Evolutionary conservation across 2,113 vertebrate species (phyloP), one percentile per base, ranked within the genome.

Genomic region (Sclerurus mexicanus): DNA sequence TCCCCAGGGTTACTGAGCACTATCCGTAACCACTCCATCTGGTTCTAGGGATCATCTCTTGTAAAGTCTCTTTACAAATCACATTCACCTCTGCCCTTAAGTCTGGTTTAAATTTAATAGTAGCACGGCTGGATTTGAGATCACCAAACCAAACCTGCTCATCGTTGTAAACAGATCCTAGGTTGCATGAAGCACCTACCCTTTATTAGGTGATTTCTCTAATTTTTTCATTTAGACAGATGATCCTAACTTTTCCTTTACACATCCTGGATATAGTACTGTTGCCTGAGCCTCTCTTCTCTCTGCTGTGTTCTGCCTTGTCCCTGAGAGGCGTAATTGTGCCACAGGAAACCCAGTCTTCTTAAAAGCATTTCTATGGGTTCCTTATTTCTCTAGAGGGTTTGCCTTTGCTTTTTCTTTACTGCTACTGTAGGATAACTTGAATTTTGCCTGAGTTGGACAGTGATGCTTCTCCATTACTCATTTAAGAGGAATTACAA

Each of bases 71-170:
- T 74, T 93, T 81, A 78, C 76, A 91, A 92, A 82, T 72, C 56
- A 58, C 76, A 30, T 28, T 90, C 73, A 89, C 69, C 84, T 94
- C 79, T 94, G 83, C 86, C 90, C 79, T 87, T 89, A 89, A 85
- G 79, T 82, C 58, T 66, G 28, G 87, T 89, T 94, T 35, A 66
- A 87, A 91, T 75, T 79, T 87, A 82, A 82, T 64, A 85, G 44
- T 52, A 75, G 6, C 35, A 30, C n/a, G 82, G 28, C 64, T 1
- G 1, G 37, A 42, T 78, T 89, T 89, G 69, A 89, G 85, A 73
- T 66, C 52, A 53, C 14, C 52, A 80, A 90, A 40, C 6, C 2
- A 53, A 89, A 56, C 22, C 21, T 82, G 40, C 25, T 75, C 49
- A 13, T 72, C 22, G 1, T 12, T 71, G 60, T 64, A 94, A 94